Base-by-base conservation (phyloP, 2,888 invertebrate species). In the Drosophila maculinotata region DNA sequence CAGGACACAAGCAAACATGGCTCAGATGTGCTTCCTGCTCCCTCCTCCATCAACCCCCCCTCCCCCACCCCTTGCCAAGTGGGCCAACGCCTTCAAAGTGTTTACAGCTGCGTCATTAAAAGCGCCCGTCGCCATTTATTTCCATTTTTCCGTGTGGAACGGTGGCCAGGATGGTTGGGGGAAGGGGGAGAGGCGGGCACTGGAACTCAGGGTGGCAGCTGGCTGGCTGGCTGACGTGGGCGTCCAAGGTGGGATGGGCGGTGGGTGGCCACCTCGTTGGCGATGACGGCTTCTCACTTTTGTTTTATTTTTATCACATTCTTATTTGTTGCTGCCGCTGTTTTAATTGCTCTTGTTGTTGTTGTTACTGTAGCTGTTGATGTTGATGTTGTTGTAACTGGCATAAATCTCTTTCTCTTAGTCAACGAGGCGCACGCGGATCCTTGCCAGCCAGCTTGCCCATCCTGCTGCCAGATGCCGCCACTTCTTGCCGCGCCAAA, bases 31-130 rank as follows among this genome's bases (percentile, higher is more conserved):
- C 39, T 49, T 17, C 38, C 36, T 12, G 59, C 47, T 23, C 30
- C 9, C 48, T 58, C 45, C n/a, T 6, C 42, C 36, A 8, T 9
- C 6, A 10, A 5, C 3, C 9, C 30, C 9, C 17, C 1, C 9
- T 4, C 25, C 3, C 30, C 14, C 28, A 25, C 33, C 8, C 7
- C 17, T 5, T 68, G 53, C 48, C 64, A 82, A 72, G 72, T 85
- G 76, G 72, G 82, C 57, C 71, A 62, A 69, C 72, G 69, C 65
- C 79, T 85, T 69, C 73, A 62, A 72, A 82, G 82, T 82, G 86
- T 69, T 82, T 85, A 79, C 83, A 60, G 76, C 79, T 84, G 82
- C 85, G 82, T 85, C 80, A 80, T 81, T 81, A 85, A 73, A 82
- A 70, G 76, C 72, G 66, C 69, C 71, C 63, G 65, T 71, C 65